Percentiles rank a stretch among this genome's conserved stretches.
Conservation (phyloP, 2,797 vertebrate genomes). For the Chaetodon trifasciatus region DNA sequence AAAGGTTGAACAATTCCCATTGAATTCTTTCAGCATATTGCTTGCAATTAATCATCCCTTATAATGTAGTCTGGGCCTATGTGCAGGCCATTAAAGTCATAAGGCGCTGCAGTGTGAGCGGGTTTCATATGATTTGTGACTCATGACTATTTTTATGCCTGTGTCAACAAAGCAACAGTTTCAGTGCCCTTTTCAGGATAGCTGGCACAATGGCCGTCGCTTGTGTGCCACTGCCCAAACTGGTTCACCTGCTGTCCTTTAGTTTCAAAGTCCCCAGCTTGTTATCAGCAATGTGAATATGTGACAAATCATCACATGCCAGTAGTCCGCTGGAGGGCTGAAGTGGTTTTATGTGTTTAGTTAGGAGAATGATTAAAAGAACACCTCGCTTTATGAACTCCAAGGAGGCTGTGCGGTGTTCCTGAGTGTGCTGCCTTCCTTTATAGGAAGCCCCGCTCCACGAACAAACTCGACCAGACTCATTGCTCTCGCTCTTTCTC, state of each 20-base stretch:
- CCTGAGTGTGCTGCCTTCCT: slow-evolving; percentile 29
- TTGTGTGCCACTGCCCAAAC: slow-evolving; percentile 56
- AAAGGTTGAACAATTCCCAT: slow-evolving; percentile 69
- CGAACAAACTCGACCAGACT: slow-evolving; percentile 56
- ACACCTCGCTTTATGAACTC: slow-evolving; percentile 65
- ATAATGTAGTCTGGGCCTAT: slow-evolving; percentile 34
- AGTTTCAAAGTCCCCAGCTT: slow-evolving; percentile 64
- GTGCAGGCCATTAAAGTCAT: slow-evolving; percentile 61
- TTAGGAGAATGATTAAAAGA: slow-evolving; percentile 75
- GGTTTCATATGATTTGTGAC: slow-evolving; percentile 62
- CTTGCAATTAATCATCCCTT: slow-evolving; percentile 55
- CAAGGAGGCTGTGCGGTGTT: slow-evolving; percentile 43
- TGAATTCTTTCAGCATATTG: slow-evolving; percentile 60
- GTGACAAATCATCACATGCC: slow-evolving; percentile 67
- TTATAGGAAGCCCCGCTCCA: slow-evolving; percentile 41
- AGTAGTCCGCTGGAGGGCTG: slow-evolving; percentile 63
- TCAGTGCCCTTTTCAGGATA: slow-evolving; percentile 58
- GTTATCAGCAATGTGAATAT: slow-evolving; percentile 65
- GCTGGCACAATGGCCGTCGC: slow-evolving; percentile 44
- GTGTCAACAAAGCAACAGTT: slow-evolving; percentile 60
- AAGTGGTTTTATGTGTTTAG: slow-evolving; percentile 60
- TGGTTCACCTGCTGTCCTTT: slow-evolving; percentile 52
- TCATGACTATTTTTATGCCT: slow-evolving; percentile 56
- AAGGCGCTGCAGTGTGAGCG: slow-evolving; percentile 25
- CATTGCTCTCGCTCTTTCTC: slow-evolving; percentile 68